Percentiles rank a stretch among this genome's conserved stretches.
Conservation (phyloP, 2,888 invertebrate species). For the Mythimna ferrago region DNA sequence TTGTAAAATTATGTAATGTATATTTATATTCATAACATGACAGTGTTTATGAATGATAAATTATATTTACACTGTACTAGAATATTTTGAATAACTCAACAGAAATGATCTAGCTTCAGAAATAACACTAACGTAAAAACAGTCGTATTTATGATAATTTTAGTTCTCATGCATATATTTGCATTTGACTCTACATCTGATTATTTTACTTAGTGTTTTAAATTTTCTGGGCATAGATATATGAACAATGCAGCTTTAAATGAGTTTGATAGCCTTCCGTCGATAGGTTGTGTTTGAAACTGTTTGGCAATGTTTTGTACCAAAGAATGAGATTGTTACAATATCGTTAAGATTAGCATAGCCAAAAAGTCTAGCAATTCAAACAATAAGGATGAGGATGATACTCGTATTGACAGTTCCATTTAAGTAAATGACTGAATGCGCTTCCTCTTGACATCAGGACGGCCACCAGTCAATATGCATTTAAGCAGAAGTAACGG, state of each 20-base stretch:
- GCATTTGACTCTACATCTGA: slow-evolving; percentile 23
- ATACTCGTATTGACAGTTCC: not conserved
- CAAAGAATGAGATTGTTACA: not conserved
- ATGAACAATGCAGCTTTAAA: not conserved
- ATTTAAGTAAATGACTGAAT: too few relatives aligned
- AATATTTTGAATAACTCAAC: slow-evolving; percentile 24
- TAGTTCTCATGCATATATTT: slow-evolving; percentile 38
- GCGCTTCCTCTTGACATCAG: too few relatives aligned
- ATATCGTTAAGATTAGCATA: not conserved
- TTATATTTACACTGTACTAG: slow-evolving; percentile 11
- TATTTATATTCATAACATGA: not conserved
- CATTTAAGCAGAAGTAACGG: too few relatives aligned
- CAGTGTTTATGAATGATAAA: slow-evolving; percentile 22
- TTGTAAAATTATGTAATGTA: not conserved
- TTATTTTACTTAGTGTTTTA: slow-evolving; percentile 12
- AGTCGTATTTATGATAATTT: slow-evolving; percentile 28
- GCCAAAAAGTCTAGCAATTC: not conserved
- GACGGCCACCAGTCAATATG: too few relatives aligned
- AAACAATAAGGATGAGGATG: not conserved
- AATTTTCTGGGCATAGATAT: not conserved
- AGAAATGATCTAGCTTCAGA: slow-evolving; percentile 24
- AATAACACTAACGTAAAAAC: slow-evolving; percentile 28
- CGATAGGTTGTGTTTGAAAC: not conserved
- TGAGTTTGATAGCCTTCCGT: not conserved
- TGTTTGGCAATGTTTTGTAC: not conserved